Conservation (phyloP, 2,888 invertebrate species). For the Celastrina argiolus region DNA sequence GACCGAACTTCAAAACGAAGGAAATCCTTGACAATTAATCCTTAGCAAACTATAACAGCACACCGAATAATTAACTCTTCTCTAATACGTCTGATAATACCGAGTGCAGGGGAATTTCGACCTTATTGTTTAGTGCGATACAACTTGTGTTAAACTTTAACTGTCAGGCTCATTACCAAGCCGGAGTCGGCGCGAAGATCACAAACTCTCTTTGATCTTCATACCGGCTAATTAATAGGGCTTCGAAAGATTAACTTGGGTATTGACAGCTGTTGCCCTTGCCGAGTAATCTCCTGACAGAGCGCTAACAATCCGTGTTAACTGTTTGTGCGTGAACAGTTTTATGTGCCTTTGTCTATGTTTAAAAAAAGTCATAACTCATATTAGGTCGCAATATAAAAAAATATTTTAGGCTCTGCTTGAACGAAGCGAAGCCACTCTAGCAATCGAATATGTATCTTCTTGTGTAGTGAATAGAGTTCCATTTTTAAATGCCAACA, state of each 20-base stretch:
- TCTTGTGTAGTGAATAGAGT: no score
- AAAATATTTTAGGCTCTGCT: no score
- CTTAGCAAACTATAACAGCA: constrained; percentile 66
- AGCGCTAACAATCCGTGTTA: constrained; percentile 20
- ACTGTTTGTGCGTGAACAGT: background rate
- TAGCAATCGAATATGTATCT: no score
- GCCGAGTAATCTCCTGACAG: constrained; percentile 18
- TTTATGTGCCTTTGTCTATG: background rate
- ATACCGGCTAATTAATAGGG: constrained; percentile 69
- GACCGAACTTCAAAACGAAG: constrained; percentile 51
- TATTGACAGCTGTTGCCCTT: constrained; percentile 49
- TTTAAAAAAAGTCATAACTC: no score
- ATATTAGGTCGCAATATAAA: no score
- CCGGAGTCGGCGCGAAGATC: constrained; percentile 58
- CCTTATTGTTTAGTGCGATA: constrained; percentile 28
- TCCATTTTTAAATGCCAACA: no score
- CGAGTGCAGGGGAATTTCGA: constrained; percentile 32
- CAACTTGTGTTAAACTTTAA: constrained; percentile 50
- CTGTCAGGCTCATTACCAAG: constrained; percentile 61
- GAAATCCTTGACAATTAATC: constrained; percentile 56
- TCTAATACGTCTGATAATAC: constrained; percentile 60
- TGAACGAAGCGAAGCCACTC: no score
- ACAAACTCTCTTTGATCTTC: constrained; percentile 67
- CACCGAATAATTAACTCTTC: constrained; percentile 65
- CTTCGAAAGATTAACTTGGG: constrained; percentile 58